Percentiles rank a stretch among this genome's conserved stretches.
Evolutionary conservation across 2,888 invertebrate genomes (phyloP).

Genomic region (Philereme vetulata): DNA sequence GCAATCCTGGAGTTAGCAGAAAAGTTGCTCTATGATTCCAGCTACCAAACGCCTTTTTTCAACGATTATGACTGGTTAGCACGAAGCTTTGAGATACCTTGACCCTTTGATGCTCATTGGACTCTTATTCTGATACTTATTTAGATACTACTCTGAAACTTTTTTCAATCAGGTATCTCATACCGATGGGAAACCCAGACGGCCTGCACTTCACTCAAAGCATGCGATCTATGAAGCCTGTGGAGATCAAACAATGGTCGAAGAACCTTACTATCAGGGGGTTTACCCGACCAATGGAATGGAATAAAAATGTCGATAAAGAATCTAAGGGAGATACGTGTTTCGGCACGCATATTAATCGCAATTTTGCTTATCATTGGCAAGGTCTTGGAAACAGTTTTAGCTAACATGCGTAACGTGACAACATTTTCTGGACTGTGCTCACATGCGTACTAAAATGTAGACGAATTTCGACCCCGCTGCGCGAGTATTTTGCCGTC

Average conservation of each 20-base stretch:
- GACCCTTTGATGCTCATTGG: too few species aligned
- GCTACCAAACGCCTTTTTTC: constrained; percentile 75
- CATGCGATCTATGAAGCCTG: constrained; percentile 44
- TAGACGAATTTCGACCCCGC: too few species aligned
- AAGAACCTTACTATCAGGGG: constrained; percentile 54
- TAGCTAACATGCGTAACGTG: too few species aligned
- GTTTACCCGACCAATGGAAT: constrained; percentile 55
- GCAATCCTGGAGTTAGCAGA: constrained; percentile 67
- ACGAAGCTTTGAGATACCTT: background rate
- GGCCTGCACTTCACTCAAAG: constrained; percentile 65
- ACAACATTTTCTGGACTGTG: too few species aligned
- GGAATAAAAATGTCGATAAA: constrained; percentile 73
- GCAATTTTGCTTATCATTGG: constrained; percentile 79
- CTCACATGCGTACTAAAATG: too few species aligned
- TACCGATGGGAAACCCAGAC: constrained; percentile 74
- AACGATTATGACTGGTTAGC: constrained; percentile 77
- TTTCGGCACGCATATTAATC: constrained; percentile 73
- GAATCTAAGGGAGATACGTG: constrained; percentile 49
- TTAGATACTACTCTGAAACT: too few species aligned
- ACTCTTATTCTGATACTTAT: too few species aligned
- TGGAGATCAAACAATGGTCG: constrained; percentile 58
- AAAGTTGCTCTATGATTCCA: constrained; percentile 66
- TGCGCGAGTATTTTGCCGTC: too few species aligned
- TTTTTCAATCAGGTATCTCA: constrained; percentile 60
- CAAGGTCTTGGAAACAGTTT: constrained; percentile 56